Evolutionary conservation across 2,113 vertebrate species (phyloP).

Genomic region (Psilopogon haemacephalus): DNA sequence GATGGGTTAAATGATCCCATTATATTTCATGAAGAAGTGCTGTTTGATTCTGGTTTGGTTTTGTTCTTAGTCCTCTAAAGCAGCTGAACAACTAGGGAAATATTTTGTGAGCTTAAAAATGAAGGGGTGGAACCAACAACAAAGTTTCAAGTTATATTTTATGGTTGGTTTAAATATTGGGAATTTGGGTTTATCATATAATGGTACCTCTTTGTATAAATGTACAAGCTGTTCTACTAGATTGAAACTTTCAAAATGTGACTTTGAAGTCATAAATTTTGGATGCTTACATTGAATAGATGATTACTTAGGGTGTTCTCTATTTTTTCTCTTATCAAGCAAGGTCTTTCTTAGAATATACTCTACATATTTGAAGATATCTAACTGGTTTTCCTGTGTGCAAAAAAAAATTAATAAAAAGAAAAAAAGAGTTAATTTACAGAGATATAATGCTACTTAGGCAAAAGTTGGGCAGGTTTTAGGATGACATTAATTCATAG

Average conservation of each 20-base stretch:
- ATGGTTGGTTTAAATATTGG: background rate
- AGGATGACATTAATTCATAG: background rate
- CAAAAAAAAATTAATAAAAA: background rate
- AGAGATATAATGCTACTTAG: background rate
- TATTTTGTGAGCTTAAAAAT: background rate
- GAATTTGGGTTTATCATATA: background rate
- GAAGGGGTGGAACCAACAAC: background rate
- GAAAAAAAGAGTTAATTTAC: background rate
- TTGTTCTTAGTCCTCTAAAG: background rate
- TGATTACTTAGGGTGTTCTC: background rate
- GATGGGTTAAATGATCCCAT: background rate
- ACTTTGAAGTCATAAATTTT: background rate
- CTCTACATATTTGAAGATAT: background rate
- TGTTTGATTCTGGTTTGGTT: background rate
- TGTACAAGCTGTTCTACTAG: background rate
- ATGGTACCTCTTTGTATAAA: background rate
- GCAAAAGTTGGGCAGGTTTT: background rate
- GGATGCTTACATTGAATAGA: background rate
- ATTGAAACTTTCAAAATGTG: background rate
- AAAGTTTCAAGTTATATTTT: background rate
- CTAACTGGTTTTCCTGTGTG: background rate
- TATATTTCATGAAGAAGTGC: background rate
- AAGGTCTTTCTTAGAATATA: background rate
- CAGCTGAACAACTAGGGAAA: background rate
- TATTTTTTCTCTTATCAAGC: background rate